Evolutionary conservation across 2,888 invertebrate genomes (phyloP).

Genomic region (Panopea generosa): DNA sequence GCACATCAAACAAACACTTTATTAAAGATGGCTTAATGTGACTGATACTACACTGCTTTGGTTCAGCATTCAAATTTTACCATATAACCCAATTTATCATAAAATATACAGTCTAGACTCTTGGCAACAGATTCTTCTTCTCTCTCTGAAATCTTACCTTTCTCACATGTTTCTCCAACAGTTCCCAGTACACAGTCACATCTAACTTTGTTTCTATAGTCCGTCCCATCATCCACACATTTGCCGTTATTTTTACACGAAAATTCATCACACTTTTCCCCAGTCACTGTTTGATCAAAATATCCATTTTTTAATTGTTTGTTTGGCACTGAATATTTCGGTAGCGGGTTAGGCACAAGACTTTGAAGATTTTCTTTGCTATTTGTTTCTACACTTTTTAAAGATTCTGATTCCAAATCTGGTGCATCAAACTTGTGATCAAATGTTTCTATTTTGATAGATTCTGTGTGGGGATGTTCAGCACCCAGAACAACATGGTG

Average conservation of each 20-base stretch:
- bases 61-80: no score
- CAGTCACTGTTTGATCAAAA: constrained; percentile 10
- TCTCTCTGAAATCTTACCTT: constrained; percentile 83
- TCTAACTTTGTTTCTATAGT: constrained; percentile 60
- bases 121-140: no score
- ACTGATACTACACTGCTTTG: no score
- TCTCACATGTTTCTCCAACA: constrained; percentile 95
- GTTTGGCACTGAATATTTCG: constrained; percentile 10
- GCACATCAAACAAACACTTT: no score
- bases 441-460: constrained; percentile 51
- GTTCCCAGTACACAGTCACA: constrained; percentile 97
- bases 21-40: no score
- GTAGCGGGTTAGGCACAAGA: constrained; percentile 51
- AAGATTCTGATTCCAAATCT: constrained; percentile 36
- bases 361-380: constrained; percentile 39
- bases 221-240: constrained; percentile 76
- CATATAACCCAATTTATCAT: no score
- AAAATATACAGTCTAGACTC: no score
- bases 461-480: constrained; percentile 4
- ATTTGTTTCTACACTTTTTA: constrained; percentile 35
- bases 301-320: no score
- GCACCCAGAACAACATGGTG: not conserved
- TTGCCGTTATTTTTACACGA: constrained; percentile 76
- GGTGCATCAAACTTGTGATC: constrained; percentile 44
- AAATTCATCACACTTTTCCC: constrained; percentile 66